Evolutionary conservation across 2,888 invertebrate genomes (phyloP).

Genomic region (Tuta absoluta): DNA sequence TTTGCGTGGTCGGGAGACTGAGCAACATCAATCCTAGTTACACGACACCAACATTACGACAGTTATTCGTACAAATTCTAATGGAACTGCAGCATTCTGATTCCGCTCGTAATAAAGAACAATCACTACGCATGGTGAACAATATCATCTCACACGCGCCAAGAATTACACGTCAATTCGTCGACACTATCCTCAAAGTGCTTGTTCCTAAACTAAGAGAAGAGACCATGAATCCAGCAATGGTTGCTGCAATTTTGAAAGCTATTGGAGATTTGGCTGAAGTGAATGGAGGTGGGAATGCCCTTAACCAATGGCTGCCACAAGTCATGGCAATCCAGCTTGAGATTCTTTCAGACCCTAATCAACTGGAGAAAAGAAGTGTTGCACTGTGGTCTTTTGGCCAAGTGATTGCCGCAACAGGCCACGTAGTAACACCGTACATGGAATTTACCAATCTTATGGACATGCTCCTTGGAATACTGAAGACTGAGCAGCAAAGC

Average conservation of each 20-base stretch:
- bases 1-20: constrained; percentile 94
- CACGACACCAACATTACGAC: constrained; percentile 96
- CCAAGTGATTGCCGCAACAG: constrained; percentile 97
- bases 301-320: constrained; percentile 93
- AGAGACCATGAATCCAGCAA: constrained; percentile 93
- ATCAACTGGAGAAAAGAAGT: constrained; percentile 95
- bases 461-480: constrained; percentile 94
- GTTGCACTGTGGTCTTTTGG: constrained; percentile 98
- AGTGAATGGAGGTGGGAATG: constrained; percentile 91
- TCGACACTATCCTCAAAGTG: constrained; percentile 95
- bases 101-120: constrained; percentile 97
- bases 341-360: constrained; percentile 96
- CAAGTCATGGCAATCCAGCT: constrained; percentile 93
- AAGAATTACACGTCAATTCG: constrained; percentile 95
- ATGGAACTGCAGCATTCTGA: constrained; percentile 97
- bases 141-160: constrained; percentile 97
- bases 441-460: constrained; percentile 95
- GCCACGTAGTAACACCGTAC: constrained; percentile 97
- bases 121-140: constrained; percentile 96
- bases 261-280: constrained; percentile 98
- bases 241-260: constrained; percentile 93
- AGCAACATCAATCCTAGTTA: constrained; percentile 98
- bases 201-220: constrained; percentile 95
- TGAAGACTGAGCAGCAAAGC: constrained; percentile 96
- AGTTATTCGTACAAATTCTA: constrained; percentile 94